These are phyloP conservation scores for Coenonympha arcania DNA, from an alignment of 2,888 invertebrate genomes.

Conservation along the genomic window DNA sequence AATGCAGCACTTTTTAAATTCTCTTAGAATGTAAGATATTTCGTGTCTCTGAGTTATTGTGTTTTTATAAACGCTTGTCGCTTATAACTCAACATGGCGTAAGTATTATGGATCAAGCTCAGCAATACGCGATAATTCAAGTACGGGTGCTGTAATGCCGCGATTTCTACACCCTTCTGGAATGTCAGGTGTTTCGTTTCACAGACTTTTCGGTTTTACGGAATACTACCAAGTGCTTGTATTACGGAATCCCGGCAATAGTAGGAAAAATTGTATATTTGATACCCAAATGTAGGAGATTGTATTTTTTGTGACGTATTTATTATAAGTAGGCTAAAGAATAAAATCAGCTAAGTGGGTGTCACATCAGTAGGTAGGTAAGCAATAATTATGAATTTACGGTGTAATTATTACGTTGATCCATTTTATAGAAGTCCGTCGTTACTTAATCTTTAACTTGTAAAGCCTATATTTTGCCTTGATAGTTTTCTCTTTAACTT, in stretches of 20 bases:
- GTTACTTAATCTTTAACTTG: no score
- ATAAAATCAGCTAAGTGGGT: no score
- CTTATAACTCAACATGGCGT: neutral
- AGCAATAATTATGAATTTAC: no score
- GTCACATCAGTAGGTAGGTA: no score
- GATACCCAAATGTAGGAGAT: neutral
- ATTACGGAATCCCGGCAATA: slow-evolving; percentile 8
- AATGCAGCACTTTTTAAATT: no score
- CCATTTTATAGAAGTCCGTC: no score
- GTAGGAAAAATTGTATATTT: neutral
- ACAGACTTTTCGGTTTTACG: slow-evolving; percentile 14
- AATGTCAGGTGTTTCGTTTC: slow-evolving; percentile 19
- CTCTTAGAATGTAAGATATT: neutral
- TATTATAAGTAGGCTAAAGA: no score
- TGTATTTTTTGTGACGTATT: neutral
- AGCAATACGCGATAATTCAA: slow-evolving; percentile 25
- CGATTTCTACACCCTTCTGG: slow-evolving; percentile 20
- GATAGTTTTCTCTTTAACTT: no score
- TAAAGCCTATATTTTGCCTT: no score
- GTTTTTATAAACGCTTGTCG: neutral
- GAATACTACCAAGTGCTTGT: slow-evolving; percentile 4
- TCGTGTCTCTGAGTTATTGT: neutral
- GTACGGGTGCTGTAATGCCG: slow-evolving; percentile 19
- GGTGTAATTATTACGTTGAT: no score
- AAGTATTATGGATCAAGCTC: slow-evolving; percentile 25